Conservation (phyloP, 2,888 invertebrate genomes). For the Chloroclystis v-ata region DNA sequence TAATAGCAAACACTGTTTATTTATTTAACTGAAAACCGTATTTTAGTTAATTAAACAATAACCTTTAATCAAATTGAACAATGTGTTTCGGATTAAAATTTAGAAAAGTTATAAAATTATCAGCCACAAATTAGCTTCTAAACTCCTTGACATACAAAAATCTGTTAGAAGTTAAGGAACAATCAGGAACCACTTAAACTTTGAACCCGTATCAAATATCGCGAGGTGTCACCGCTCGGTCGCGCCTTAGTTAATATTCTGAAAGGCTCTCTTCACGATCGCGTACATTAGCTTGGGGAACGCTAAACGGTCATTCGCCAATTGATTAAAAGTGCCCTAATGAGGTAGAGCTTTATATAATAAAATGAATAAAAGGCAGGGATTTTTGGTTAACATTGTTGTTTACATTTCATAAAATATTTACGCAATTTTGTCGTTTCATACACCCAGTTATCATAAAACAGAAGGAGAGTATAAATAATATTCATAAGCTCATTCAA, state of each 20-base stretch:
- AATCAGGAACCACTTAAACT: conserved; percentile 27
- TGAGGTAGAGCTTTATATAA: background rate
- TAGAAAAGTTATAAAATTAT: no score
- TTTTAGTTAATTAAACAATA: no score
- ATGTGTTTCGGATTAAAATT: no score
- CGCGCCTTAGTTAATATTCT: conserved; percentile 20
- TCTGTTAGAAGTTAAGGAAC: conserved; percentile 12
- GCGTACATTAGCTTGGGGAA: conserved; percentile 15
- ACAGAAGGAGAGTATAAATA: no score
- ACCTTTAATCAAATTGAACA: no score
- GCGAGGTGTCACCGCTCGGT: conserved; percentile 26
- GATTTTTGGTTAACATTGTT: no score
- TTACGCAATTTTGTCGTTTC: no score
- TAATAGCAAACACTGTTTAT: no score
- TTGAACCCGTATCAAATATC: conserved; percentile 28
- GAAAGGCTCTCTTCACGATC: conserved; percentile 19
- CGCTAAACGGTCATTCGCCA: background rate
- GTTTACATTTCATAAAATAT: no score
- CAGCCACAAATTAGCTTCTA: no score
- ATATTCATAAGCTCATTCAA: background rate
- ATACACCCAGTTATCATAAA: no score
- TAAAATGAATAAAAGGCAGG: background rate
- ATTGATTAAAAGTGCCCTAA: background rate
- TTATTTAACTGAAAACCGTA: no score
- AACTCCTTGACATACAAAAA: background rate